Base-by-base conservation (phyloP, 2,888 invertebrate genomes). In the Didymodactylos carnosus region DNA sequence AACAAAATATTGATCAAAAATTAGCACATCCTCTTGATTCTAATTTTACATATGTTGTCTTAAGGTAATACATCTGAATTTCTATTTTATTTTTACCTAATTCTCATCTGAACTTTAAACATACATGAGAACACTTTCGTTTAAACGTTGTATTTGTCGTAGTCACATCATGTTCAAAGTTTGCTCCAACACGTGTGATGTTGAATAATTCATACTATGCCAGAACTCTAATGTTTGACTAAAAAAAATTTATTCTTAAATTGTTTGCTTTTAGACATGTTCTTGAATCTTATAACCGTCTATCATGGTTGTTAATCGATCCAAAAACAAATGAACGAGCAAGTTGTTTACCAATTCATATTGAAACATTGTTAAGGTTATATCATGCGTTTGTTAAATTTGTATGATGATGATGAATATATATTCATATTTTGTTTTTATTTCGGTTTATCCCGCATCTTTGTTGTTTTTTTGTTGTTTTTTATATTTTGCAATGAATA, bases 291-390 rank as follows among this genome's bases (percentile, higher is more conserved):
- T 98, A 97, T 87, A 98, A 99, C 85, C 91, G 94, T 69, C 86
- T 99, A 76, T 98, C 98, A 13, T 99, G 98, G 98, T 87, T 99
- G 80, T 91, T 93, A 75, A 87, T 97, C 81, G 95, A 98, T 85
- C 89, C 91, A 73, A 89, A 88, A 81, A 93, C 92, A 51, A 92
- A 91, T 84, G 97, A 98, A 85, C 89, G 98, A 72, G 88, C 91
- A 78, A 95, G 95, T 77, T 98, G 98, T 86, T 88, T 99, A 82
- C 99, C 98, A 78, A 89, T 95, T 78, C 98, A 99, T 86, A 91
- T 99, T 82, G 94, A 95, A 85, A 91, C 92, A 80, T 88, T 99
- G 79, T 90, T 95, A 88, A 93, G 94, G 86, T 88, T 98, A 78
- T 97, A 98, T 86, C 92, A 94, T 85, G 89, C 92, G 80, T 90